Base-by-base conservation (phyloP, 2,113 vertebrate genomes). In the Cheirogaleus medius region DNA sequence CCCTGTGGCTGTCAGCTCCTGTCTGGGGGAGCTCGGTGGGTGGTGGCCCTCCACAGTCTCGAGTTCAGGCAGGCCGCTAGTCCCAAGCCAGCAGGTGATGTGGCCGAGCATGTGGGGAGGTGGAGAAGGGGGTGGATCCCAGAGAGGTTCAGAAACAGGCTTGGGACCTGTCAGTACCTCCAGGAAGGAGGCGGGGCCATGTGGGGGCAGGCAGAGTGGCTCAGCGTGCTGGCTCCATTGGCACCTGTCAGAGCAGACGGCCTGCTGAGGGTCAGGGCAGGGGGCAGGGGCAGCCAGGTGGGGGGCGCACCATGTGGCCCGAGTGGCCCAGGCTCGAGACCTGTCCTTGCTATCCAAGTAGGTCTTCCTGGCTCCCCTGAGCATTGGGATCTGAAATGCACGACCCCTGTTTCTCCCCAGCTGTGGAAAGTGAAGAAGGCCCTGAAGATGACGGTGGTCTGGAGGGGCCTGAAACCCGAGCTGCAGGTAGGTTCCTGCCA, bases 391-490 rank as follows among this genome's bases (percentile, higher is more conserved):
- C 7, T 7, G 25, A n/a, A 44, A 8, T 1, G 10, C 21, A 0
- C 2, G 7, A 2, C 84, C 56, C 39, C 68, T 0, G 15, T 96
- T 80, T 95, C 68, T 32, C 37, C 96, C 25, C 96, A 99, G 99
- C 98, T 99, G 12, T 99, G 99, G 99, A 99, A 99, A 97, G 99
- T 99, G 87, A 99, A 99, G 92, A 99, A 99, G 96, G 99, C 99
- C 15, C 98, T 99, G 95, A 99, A 99, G 98, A 99, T 99, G 97
- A 99, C 99, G 20, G 74, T 99, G 76, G 96, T 97, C 10, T 99
- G 99, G 99, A 99, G 99, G 94, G 99, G 99, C 94, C 97, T 99
- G 49, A 99, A 97, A 93, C 99, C 99, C 21, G 95, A 90, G 81
- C 98, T 99, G 94, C 98, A 99, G 99, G 99, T 99, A 49, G 44